These are phyloP conservation scores for Botia almorhae DNA, from an alignment of 2,797 vertebrate genomes.

Conservation along the genomic window DNA sequence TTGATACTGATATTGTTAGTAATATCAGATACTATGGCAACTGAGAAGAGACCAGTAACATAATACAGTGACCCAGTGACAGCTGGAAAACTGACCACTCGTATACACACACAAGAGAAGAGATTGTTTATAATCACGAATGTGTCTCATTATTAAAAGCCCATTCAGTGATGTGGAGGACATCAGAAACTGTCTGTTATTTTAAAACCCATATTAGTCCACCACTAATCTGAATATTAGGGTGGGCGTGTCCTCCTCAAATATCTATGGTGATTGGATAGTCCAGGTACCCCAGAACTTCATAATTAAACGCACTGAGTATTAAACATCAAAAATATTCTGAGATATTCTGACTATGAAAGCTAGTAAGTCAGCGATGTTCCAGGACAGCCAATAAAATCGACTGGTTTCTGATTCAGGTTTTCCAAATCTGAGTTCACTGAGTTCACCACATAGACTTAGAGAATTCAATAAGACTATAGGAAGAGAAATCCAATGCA, in stretches of 20 bases:
- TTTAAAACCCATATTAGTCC: too few relatives aligned
- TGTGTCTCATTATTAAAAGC: constrained; percentile 20
- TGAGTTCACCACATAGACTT: too few relatives aligned
- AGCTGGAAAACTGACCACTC: constrained; percentile 26
- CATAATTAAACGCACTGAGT: not conserved
- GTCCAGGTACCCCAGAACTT: too few relatives aligned
- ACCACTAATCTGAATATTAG: not conserved
- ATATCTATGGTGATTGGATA: too few relatives aligned
- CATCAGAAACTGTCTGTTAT: not conserved
- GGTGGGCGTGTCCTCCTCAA: too few relatives aligned
- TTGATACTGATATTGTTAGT: constrained; percentile 68
- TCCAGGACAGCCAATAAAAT: too few relatives aligned
- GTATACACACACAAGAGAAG: constrained; percentile 8
- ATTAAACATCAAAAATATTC: not conserved
- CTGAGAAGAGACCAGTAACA: constrained; percentile 62
- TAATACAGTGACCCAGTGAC: constrained; percentile 58
- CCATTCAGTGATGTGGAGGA: constrained; percentile 8
- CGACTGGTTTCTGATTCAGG: too few relatives aligned
- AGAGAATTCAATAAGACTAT: not conserved
- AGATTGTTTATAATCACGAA: not conserved
- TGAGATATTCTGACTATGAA: not conserved
- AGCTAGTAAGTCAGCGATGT: too few relatives aligned
- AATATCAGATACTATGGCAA: constrained; percentile 62
- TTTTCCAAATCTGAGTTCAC: too few relatives aligned
- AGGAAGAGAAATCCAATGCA: not conserved